Base-by-base conservation (phyloP, 2,888 invertebrate genomes). In the Apoda limacodes region DNA sequence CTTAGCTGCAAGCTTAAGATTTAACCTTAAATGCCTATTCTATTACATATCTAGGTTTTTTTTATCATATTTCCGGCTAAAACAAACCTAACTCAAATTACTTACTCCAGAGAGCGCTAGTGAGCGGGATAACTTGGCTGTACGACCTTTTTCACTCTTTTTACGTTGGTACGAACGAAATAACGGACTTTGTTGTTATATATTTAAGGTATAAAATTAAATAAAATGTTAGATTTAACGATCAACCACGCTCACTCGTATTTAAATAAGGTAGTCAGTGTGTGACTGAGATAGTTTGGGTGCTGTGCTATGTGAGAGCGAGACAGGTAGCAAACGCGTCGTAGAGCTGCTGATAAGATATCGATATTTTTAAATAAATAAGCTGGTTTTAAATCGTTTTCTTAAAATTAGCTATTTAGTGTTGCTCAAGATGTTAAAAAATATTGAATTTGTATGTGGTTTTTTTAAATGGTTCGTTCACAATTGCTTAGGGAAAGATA, bases 261-360 rank as follows among this genome's bases (percentile, higher is more conserved):
- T 78, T 78, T 78, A 78, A 78, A 78, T 78, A 75, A 76, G 74
- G 74, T 72, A 76, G 75, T 70, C 62, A 48, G 55, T 53, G 74
- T 57, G 63, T 36, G 65, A 72, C 52, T 47, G 63, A 52, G 72
- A 67, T 60, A 61, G 60, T 57, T 58, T n/a, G 66, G 69, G 70
- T 71, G 67, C 65, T 61, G 61, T 60, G 67, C 55, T 69, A 64
- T 64, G 60, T 50, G 32, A 32, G 66, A 72, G 71, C 55, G 74
- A n/a, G n/a, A n/a, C n/a, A n/a, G n/a, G n/a, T n/a, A n/a, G n/a
- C n/a, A n/a, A n/a, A n/a, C n/a, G n/a, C n/a, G n/a, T n/a, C n/a
- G n/a, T n/a, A n/a, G n/a, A n/a, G n/a, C n/a, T n/a, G n/a, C n/a
- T n/a, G n/a, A n/a, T n/a, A n/a, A n/a, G n/a, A n/a, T n/a, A n/a